Base-by-base conservation (phyloP, 2,113 vertebrate species). In the Limnothrissa miodon region DNA sequence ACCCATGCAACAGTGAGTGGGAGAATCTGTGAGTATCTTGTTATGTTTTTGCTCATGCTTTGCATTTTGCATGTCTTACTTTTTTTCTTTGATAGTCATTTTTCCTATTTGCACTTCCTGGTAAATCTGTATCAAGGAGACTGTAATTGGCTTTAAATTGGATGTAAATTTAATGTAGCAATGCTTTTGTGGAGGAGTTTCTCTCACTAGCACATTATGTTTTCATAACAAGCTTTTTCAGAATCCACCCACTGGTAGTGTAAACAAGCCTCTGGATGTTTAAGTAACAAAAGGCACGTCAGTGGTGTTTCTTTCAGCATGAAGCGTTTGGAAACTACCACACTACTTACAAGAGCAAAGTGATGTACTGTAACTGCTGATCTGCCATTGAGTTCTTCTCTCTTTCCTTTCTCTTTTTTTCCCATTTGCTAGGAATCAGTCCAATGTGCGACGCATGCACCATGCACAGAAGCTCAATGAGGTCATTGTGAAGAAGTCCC, bases 381-480 rank as follows among this genome's bases (percentile, higher is more conserved):
- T 74, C 11, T 74, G 4, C 66, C 29, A 13, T 74, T 17, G 15
- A 33, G 29, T 10, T 11, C 66, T 36, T 74, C 66, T 17, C 59
- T 83, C 39, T 39, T 51, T 7, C 10, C 5, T 80, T 1, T 56
- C 2, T 3, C 17, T 78, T 85, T 81, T 80, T 74, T 36, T 66
- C n/a, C 21, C 51, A 11, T 42, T 36, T 78, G 0, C 1, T 92
- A 99, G 98, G 93, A 99, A 97, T 91, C 98, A 96, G 88, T 95
- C 92, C 2, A 97, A 99, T 0, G 94, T 99, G 88, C 92, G 98
- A 85, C 95, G 98, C 90, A 99, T 99, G 98, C 97, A 99, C 93
- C 99, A 98, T 0, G 98, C 98, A 0, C 93, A 99, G 93, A 93
- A 95, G 86, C 97, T 99, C 83, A 99, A 99, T 3, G 98, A 98